Evolutionary conservation across 2,113 vertebrate species (phyloP).

Genomic region (Atlantisia rogersi): DNA sequence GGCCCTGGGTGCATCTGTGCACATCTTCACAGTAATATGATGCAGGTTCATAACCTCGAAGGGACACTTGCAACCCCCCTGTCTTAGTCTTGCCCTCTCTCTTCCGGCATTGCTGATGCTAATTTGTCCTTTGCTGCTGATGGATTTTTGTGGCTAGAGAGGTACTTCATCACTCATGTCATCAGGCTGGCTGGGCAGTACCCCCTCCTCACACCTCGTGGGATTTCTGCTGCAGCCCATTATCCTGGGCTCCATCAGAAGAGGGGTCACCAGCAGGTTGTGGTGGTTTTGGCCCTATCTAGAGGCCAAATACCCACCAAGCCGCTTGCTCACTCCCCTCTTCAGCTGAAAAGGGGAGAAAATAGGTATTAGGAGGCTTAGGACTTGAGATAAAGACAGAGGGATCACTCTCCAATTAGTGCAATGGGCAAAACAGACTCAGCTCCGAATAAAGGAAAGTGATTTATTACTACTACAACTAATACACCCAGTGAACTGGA

Average conservation of each 20-base stretch:
- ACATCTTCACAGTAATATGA: background rate
- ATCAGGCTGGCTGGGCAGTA: background rate
- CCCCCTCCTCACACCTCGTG: rapidly evolving
- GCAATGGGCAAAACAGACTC: no score
- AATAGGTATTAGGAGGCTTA: no score
- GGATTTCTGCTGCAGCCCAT: background rate
- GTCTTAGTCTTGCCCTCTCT: background rate
- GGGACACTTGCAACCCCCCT: background rate
- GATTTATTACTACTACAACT: no score
- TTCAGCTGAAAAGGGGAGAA: no score
- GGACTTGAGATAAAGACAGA: no score
- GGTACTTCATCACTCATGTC: background rate
- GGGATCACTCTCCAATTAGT: no score
- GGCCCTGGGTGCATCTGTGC: background rate
- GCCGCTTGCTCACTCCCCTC: no score
- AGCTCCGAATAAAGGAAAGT: no score
- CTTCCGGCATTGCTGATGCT: background rate
- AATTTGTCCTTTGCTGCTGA: background rate
- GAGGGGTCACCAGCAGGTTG: no score
- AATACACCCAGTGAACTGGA: no score
- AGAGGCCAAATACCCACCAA: no score
- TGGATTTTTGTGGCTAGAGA: background rate
- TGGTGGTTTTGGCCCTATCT: no score
- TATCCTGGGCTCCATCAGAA: rapidly evolving
- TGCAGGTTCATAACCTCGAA: background rate